phyloP scores from a whole-genome alignment of 2,888 invertebrate genomes.

The Atrina japonica region DNA sequence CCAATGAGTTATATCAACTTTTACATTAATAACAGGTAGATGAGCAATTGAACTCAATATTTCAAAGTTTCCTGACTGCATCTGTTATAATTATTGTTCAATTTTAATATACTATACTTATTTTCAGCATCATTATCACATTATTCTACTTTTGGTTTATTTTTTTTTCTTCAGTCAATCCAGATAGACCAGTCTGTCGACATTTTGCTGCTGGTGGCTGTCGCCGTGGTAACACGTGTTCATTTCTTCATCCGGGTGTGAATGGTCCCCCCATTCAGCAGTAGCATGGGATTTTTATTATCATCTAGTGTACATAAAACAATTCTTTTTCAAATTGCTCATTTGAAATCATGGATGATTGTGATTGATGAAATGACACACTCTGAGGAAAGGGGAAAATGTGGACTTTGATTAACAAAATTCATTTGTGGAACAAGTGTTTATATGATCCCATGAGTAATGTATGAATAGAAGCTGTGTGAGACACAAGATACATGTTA shows the following conservation, averaged over 20 bases:
- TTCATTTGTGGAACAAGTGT: too few species aligned
- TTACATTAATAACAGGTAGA: background rate
- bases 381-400: too few species aligned
- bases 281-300: background rate
- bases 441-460: too few species aligned
- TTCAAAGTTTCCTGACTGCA: too few species aligned
- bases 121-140: too few species aligned
- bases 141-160: too few species aligned
- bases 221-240: constrained; percentile 90
- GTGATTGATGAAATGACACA: too few species aligned
- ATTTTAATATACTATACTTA: too few species aligned
- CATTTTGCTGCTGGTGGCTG: constrained; percentile 86
- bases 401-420: too few species aligned
- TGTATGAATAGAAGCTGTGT: too few species aligned
- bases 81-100: too few species aligned
- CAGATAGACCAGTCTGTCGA: constrained; percentile 51
- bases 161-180: constrained; percentile 43
- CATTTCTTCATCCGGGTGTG: constrained; percentile 89
- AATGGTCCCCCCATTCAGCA: constrained; percentile 67
- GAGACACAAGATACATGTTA: too few species aligned
- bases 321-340: background rate
- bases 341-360: background rate
- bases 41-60: background rate
- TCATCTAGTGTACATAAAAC: background rate
- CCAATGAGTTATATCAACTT: background rate